These are phyloP conservation scores for Melitaea cinxia DNA, from an alignment of 1,140 invertebrate species.

Conservation along the genomic window DNA sequence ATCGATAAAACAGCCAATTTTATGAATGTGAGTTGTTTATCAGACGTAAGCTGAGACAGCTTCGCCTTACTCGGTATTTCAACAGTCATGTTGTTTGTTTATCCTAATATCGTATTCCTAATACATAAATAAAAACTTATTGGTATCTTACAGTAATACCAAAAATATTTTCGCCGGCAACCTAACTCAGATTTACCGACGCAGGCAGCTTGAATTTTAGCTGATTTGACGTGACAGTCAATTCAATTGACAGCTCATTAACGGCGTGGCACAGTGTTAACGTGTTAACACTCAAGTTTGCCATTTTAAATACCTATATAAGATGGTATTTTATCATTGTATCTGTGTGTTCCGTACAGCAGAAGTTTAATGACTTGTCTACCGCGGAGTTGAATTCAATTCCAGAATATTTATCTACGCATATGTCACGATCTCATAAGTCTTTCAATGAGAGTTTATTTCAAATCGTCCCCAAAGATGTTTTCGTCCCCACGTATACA, in stretches of 20 bases:
- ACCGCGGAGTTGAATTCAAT: no score
- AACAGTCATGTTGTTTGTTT: slow-evolving; percentile 58
- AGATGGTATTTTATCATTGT: no score
- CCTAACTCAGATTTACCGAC: slow-evolving; percentile 51
- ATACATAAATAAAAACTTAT: slow-evolving; percentile 37
- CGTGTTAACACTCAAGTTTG: slow-evolving; percentile 28
- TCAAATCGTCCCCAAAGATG: no score
- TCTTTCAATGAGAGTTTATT: no score
- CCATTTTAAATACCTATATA: not conserved
- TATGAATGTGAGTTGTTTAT: slow-evolving; percentile 97
- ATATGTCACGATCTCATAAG: no score
- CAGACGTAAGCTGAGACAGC: slow-evolving; percentile 79
- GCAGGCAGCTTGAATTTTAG: slow-evolving; percentile 40
- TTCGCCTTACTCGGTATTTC: slow-evolving; percentile 60
- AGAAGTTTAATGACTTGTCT: no score
- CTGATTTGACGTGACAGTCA: slow-evolving; percentile 40
- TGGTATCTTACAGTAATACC: slow-evolving; percentile 33
- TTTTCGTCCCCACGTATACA: no score
- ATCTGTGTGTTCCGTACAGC: no score
- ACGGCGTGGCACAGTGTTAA: slow-evolving; percentile 74
- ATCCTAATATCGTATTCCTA: slow-evolving; percentile 6
- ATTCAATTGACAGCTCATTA: slow-evolving; percentile 53
- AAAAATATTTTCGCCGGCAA: slow-evolving; percentile 66
- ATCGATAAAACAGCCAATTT: slow-evolving; percentile 95
- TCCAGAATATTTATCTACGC: no score